These are phyloP conservation scores for Hermaeophaga mercurialis DNA, from an alignment of 2,888 invertebrate genomes.

Conservation along the genomic window DNA sequence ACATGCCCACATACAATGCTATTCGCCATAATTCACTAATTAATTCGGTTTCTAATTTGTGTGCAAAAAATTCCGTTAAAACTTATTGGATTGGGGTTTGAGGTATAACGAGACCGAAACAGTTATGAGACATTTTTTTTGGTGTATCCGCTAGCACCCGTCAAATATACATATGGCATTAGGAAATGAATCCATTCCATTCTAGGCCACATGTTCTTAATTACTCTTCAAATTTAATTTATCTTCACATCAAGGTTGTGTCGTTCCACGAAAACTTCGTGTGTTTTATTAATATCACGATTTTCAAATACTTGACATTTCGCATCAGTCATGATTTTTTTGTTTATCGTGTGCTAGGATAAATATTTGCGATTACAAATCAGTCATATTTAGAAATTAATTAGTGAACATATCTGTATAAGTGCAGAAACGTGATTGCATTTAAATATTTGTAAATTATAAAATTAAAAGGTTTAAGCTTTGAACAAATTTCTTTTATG, in stretches of 20 bases:
- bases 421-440: too few relatives aligned
- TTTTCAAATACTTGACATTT: constrained; percentile 11
- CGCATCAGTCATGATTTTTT: constrained; percentile 11
- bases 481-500: too few relatives aligned
- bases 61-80: too few relatives aligned
- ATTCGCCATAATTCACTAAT: too few relatives aligned
- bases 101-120: too few relatives aligned
- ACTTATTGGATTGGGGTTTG: too few relatives aligned
- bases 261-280: constrained; percentile 15
- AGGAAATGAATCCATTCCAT: constrained; percentile 27
- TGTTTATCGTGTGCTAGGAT: background rate
- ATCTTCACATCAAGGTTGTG: constrained; percentile 27
- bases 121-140: too few relatives aligned
- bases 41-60: too few relatives aligned
- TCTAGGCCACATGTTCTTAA: constrained; percentile 28
- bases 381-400: background rate
- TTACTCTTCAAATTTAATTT: constrained; percentile 24
- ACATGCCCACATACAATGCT: too few relatives aligned
- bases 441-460: too few relatives aligned
- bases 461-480: too few relatives aligned
- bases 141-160: background rate
- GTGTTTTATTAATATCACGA: constrained; percentile 15
- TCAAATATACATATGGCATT: constrained; percentile 26
- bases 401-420: too few relatives aligned
- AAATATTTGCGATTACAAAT: background rate